These are phyloP conservation scores for Clanis bilineata DNA, from an alignment of 2,888 invertebrate genomes.

Conservation along the genomic window DNA sequence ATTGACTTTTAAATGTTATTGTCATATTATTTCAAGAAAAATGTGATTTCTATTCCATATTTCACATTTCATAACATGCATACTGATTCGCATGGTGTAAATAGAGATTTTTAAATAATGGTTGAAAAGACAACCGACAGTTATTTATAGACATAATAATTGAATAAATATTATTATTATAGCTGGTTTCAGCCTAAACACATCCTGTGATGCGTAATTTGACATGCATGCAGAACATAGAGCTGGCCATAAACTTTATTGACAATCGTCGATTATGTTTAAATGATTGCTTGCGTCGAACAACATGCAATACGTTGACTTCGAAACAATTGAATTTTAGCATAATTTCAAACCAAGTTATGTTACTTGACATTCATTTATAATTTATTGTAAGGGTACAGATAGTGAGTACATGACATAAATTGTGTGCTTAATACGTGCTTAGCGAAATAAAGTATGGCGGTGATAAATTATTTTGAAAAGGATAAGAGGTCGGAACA, in stretches of 20 bases:
- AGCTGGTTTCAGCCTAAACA: no score
- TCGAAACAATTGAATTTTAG: slow-evolving; percentile 8
- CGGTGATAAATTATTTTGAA: slow-evolving; percentile 1
- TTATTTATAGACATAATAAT: no score
- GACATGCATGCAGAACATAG: slow-evolving; percentile 59
- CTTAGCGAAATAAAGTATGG: slow-evolving; percentile 5
- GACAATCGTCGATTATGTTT: slow-evolving; percentile 31
- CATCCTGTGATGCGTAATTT: slow-evolving; percentile 44
- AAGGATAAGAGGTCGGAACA: slow-evolving; percentile 1
- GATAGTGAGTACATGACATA: background rate
- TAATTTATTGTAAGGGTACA: slow-evolving; percentile 3
- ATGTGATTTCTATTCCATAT: background rate
- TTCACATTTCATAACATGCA: background rate
- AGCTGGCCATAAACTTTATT: slow-evolving; percentile 44
- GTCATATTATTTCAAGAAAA: background rate
- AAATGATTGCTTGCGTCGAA: slow-evolving; percentile 42
- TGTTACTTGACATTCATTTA: background rate
- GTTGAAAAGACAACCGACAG: no score
- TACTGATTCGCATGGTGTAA: no score
- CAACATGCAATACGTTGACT: slow-evolving; percentile 30
- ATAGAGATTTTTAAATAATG: no score
- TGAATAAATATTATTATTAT: no score
- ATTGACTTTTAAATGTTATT: slow-evolving; percentile 20
- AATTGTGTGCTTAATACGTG: slow-evolving; percentile 6
- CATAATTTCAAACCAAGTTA: slow-evolving; percentile 6